Base-by-base conservation (phyloP, 2,113 vertebrate species). In the Baryphthengus martii region DNA sequence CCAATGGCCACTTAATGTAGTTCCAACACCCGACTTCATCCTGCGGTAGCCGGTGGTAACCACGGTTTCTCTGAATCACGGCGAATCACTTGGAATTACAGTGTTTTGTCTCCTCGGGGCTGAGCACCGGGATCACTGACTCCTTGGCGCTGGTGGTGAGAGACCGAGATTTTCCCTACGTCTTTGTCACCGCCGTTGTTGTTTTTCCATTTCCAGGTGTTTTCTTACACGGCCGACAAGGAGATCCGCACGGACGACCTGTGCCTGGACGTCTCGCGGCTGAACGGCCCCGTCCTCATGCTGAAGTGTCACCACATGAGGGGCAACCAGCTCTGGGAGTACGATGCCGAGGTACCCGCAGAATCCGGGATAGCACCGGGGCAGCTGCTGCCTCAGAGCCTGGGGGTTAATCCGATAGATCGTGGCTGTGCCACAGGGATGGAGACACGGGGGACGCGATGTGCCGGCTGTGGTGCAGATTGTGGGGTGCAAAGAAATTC, bases 261-360 rank as follows among this genome's bases (percentile, higher is more conserved):
- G 90, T 99, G 99, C 94, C 97, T 99, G 97, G 99, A 99, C 66
- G 99, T 99, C 71, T 99, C 99, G 11, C 98, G 99, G 70, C 98
- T 99, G 82, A 99, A 98, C 49, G 99, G 99, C 29, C 99, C 99
- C 6, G 98, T 99, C 19, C 97, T 98, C 79, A 99, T 99, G 99
- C 97, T 99, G 71, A 99, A 99, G 97, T 99, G 99, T 95, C 99
- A 99, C 94, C 99, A 99, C 96, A 99, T 99, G 99, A 98, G 99
- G 94, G 99, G 99, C 52, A 99, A 99, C 97, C 99, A 99, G 98
- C 98, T 99, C 96, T 99, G 99, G 97, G 99, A 99, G 79, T 99
- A 99, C n/a, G 99, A 99, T 47, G 98, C 99, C 0, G 99, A 99
- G 99, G 99, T 99, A 99, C 17, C 95, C 20, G 8, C 6, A 10